phyloP scores from a whole-genome alignment of 2,888 invertebrate species.

The Hirtodrosophila cameraria region DNA sequence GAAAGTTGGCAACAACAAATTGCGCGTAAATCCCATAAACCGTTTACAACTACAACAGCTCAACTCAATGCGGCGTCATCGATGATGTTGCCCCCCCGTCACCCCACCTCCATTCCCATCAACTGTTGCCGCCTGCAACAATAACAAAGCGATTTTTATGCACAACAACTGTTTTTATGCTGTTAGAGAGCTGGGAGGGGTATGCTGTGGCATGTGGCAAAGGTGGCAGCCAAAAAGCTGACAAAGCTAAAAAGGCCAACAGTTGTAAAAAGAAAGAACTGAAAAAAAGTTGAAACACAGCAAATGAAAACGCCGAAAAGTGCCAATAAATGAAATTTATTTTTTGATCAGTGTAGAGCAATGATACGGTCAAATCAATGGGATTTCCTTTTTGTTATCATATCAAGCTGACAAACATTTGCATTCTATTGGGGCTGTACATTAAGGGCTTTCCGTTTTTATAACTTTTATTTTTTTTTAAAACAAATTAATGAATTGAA shows the following conservation, averaged over 20 bases:
- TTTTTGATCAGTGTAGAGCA: conserved; percentile 60
- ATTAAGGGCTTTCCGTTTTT: conserved; percentile 35
- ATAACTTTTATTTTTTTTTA: neutral
- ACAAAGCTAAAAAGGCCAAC: conserved; percentile 66
- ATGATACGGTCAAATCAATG: conserved; percentile 30
- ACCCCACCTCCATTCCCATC: too few species aligned
- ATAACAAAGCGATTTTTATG: conserved; percentile 78
- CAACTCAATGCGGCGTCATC: conserved; percentile 60
- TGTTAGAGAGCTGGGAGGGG: conserved; percentile 6
- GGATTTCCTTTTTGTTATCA: conserved; percentile 39
- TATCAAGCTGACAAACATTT: conserved; percentile 41
- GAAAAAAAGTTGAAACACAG: neutral
- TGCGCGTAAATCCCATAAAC: conserved; percentile 82
- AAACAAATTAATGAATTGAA: too few species aligned
- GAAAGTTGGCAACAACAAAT: conserved; percentile 79
- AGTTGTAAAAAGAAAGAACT: conserved; percentile 41
- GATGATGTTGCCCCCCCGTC: conserved; percentile 51
- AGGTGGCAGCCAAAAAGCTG: conserved; percentile 36
- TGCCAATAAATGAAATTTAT: conserved; percentile 68
- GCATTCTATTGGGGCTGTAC: conserved; percentile 18
- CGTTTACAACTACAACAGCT: conserved; percentile 80
- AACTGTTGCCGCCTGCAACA: conserved; percentile 74
- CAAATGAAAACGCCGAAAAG: conserved; percentile 32
- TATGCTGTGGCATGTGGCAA: too few species aligned
- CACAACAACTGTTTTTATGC: conserved; percentile 54